Percentiles rank a stretch among this genome's conserved stretches.
These are phyloP conservation scores for Orussus abietinus DNA, from an alignment of 1,140 invertebrate species.

Conservation along the genomic window DNA sequence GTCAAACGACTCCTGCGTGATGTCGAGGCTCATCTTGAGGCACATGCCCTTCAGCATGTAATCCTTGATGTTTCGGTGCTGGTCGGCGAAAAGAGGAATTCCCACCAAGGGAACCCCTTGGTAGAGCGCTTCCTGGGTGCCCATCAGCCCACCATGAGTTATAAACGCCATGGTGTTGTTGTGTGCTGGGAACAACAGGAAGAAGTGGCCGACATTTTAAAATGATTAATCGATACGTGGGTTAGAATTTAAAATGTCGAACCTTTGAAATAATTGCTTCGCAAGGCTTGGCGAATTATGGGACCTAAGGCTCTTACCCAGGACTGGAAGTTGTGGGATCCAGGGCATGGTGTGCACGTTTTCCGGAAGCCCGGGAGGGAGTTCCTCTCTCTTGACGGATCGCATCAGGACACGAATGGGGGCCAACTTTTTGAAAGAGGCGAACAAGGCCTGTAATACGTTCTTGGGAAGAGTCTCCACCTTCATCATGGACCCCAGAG, in stretches of 20 bases:
- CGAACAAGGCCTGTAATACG: constrained; percentile 26
- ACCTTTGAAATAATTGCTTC: too few species aligned
- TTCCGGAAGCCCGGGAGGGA: constrained; percentile 48
- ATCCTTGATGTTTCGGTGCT: constrained; percentile 54
- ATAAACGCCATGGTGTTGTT: constrained; percentile 64
- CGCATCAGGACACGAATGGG: constrained; percentile 35
- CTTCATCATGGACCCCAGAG: constrained; percentile 68
- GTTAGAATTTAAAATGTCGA: too few species aligned
- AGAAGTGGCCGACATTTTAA: too few species aligned
- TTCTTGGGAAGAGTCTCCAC: constrained; percentile 53
- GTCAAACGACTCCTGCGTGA: constrained; percentile 35
- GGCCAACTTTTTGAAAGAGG: constrained; percentile 30
- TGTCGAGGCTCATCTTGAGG: constrained; percentile 31
- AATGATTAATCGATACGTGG: too few species aligned
- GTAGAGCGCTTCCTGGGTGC: constrained; percentile 66
- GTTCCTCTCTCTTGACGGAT: constrained; percentile 32
- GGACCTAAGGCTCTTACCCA: too few species aligned
- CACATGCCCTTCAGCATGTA: constrained; percentile 21
- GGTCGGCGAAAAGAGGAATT: constrained; percentile 66
- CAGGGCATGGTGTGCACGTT: constrained; percentile 62
- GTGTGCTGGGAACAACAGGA: constrained; percentile 60
- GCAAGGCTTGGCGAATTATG: too few species aligned
- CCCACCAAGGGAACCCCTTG: constrained; percentile 66
- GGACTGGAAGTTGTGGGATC: constrained; percentile 60
- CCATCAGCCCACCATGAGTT: constrained; percentile 66